Evolutionary conservation across 2,888 invertebrate genomes (phyloP).

Genomic region (Ophraella communa): DNA sequence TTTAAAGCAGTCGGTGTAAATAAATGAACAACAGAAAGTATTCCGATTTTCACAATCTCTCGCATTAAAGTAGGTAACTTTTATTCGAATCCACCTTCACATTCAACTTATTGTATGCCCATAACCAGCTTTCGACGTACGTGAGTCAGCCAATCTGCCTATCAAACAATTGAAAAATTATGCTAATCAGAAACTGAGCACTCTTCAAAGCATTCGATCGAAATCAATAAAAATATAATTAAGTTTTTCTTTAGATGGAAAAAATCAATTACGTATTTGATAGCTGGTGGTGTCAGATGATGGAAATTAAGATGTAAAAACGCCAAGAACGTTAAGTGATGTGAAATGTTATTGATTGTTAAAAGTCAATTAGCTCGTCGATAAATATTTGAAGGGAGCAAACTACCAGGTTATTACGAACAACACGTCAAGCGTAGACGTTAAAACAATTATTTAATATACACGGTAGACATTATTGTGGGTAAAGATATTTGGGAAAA

Average conservation of each 20-base stretch:
- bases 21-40: no score
- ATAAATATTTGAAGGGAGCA: not conserved
- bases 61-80: slow-evolving; percentile 10
- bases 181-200: slow-evolving; percentile 13
- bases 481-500: no score
- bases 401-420: no score
- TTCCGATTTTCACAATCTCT: no score
- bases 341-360: not conserved
- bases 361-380: not conserved
- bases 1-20: no score
- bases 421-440: no score
- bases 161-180: slow-evolving; percentile 26
- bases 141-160: slow-evolving; percentile 24
- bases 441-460: no score
- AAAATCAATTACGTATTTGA: slow-evolving; percentile 18
- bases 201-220: slow-evolving; percentile 5
- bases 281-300: slow-evolving; percentile 14
- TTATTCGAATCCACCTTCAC: not conserved
- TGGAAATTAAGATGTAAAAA: not conserved
- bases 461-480: no score
- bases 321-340: slow-evolving; percentile 7
- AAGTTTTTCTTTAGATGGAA: slow-evolving; percentile 22
- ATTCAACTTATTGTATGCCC: not conserved
- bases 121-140: not conserved
- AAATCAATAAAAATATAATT: slow-evolving; percentile 26